Conservation (phyloP, 2,888 invertebrate species). For the Graphium colonna region DNA sequence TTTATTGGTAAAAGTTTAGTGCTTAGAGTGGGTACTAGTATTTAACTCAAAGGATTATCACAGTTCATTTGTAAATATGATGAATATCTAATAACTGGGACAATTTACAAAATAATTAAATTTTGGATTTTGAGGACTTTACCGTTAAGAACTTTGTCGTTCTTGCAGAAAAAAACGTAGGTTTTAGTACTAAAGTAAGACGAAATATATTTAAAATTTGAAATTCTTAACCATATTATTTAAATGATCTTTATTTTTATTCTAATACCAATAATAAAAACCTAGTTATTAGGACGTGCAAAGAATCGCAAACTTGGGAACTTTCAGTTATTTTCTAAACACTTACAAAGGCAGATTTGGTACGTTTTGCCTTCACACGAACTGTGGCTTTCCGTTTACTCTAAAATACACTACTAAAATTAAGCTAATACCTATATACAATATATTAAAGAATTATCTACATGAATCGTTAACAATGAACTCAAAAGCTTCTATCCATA, state of each 20-base stretch:
- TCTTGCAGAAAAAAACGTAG: too few species aligned
- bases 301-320: conserved; percentile 5
- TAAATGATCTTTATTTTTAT: neutral
- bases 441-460: conserved; percentile 28
- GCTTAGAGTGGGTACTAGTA: conserved; percentile 15
- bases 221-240: neutral
- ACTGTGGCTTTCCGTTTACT: conserved; percentile 6
- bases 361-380: conserved; percentile 1
- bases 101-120: conserved; percentile 1
- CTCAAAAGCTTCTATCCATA: conserved; percentile 33
- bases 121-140: neutral
- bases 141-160: neutral
- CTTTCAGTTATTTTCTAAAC: conserved; percentile 2
- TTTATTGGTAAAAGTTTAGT: conserved; percentile 14
- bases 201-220: neutral
- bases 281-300: conserved; percentile 17
- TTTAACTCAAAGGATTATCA: conserved; percentile 29
- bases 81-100: conserved; percentile 13
- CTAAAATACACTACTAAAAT: conserved; percentile 26
- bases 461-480: conserved; percentile 22
- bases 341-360: conserved; percentile 11
- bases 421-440: conserved; percentile 30
- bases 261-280: conserved; percentile 5
- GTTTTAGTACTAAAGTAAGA: too few species aligned
- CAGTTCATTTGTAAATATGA: conserved; percentile 30